Base-by-base conservation (phyloP, 1,140 invertebrate species). In the Lepidostoma basale region DNA sequence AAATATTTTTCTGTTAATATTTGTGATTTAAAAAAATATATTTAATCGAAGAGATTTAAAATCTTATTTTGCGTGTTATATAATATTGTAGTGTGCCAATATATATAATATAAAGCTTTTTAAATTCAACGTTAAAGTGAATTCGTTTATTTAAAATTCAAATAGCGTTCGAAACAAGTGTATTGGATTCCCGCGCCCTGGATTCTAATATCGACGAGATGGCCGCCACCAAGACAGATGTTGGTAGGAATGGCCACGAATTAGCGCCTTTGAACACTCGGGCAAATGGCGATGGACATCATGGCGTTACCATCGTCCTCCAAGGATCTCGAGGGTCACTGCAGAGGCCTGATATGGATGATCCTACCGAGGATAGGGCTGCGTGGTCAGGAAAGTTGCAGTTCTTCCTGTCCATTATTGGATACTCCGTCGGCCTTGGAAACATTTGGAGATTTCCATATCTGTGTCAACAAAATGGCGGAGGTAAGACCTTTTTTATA, bases 391-490 rank as follows among this genome's bases (percentile, higher is more conserved):
- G 89, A 42, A 95, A 96, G 77, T 87, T 93, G 82, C 93, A 96
- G 80, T 97, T 95, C 79, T 92, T 96, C 80, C 86, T 97, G 68
- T 93, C 91, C 69, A 93, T 95, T 78, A 94, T 96, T 52, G 93
- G 93, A 0, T 95, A 94, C 79, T 94, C 92, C 36, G 93, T 96
- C 4, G 94, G 94, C 0, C 85, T 97, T 18, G 95, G 94, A 14
- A 96, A 96, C 77, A 95, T 97, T 44, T 97, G 95, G 96, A 87
- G 95, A 74, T 98, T 98, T 84, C 95, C 95, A 8, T 97, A 96
- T 77, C 82, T 97, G 59, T 96, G 94, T 76, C 95, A 97, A 82
- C 92, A 95, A 78, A 97, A 98, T 81, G 95, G 95, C 45, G 95
- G 95, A 81, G 95, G 94, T 95, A 76, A 88, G 89, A n/a, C n/a